Conservation (phyloP, 2,888 invertebrate genomes). For the Margaritifera margaritifera region DNA sequence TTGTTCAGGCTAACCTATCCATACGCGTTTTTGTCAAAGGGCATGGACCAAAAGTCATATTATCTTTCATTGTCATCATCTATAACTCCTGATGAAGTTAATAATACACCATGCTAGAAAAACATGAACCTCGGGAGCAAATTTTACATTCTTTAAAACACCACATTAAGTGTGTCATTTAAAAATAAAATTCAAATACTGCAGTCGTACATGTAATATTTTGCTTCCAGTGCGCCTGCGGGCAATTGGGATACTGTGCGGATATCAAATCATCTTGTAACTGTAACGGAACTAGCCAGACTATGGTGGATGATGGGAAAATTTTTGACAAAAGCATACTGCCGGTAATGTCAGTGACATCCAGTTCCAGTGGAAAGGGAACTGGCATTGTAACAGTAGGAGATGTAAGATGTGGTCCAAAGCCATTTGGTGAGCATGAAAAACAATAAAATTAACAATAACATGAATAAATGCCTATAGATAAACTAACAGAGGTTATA, state of each 20-base stretch:
- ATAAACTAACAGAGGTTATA: no score
- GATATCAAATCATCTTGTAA: constrained; percentile 32
- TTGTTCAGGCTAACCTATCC: no score
- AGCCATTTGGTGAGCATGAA: constrained; percentile 44
- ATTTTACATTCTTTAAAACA: no score
- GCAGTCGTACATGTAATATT: neutral
- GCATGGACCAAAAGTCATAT: no score
- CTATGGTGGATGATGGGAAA: constrained; percentile 35
- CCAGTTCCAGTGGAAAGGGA: constrained; percentile 7
- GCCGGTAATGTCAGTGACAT: constrained; percentile 30
- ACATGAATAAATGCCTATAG: neutral
- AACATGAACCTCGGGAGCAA: no score
- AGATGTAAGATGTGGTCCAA: constrained; percentile 44
- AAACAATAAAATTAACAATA: neutral
- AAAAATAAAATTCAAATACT: no score
- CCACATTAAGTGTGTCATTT: no score
- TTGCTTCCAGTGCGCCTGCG: constrained; percentile 49
- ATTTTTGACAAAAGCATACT: constrained; percentile 32
- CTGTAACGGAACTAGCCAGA: constrained; percentile 37
- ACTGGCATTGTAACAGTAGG: constrained; percentile 26
- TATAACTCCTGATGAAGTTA: no score
- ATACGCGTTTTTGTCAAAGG: no score
- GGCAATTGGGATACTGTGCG: constrained; percentile 38
- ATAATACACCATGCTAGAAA: no score
- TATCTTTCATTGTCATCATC: no score